A percentile compares a stretch with the other conserved stretches of the same genome.
Conservation (phyloP, 2,888 invertebrate species). For the Cosmopolites sordidus region DNA sequence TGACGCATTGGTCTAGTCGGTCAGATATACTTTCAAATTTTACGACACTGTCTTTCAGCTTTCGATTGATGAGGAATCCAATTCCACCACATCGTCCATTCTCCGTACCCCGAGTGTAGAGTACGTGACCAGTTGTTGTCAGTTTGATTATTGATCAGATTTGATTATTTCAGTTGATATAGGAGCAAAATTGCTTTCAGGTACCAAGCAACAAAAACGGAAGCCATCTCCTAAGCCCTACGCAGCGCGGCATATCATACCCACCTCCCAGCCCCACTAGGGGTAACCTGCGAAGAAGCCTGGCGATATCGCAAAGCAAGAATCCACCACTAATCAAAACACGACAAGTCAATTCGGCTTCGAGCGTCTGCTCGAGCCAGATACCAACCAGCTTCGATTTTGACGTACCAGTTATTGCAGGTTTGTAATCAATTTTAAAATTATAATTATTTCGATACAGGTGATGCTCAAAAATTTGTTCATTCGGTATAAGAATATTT, state of each 20-base stretch:
- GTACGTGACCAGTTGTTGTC: too few relatives aligned
- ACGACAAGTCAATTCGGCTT: constrained; percentile 63
- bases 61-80: too few relatives aligned
- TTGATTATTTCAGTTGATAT: neutral
- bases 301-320: constrained; percentile 70
- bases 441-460: too few relatives aligned
- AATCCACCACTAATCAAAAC: constrained; percentile 80
- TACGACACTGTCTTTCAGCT: too few relatives aligned
- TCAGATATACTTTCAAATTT: too few relatives aligned
- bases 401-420: constrained; percentile 51
- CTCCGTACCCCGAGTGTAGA: too few relatives aligned
- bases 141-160: neutral
- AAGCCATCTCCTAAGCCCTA: constrained; percentile 53
- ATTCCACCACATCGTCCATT: too few relatives aligned
- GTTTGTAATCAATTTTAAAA: constrained; percentile 34
- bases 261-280: constrained; percentile 76
- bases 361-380: constrained; percentile 38
- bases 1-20: too few relatives aligned
- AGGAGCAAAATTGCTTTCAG: constrained; percentile 3
- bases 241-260: constrained; percentile 72
- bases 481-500: too few relatives aligned
- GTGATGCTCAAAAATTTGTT: too few relatives aligned
- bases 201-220: constrained; percentile 50
- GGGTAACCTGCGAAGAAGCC: constrained; percentile 60
- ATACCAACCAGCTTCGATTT: constrained; percentile 48